Conservation (phyloP, 2,797 vertebrate genomes). For the Clangula hyemalis region DNA sequence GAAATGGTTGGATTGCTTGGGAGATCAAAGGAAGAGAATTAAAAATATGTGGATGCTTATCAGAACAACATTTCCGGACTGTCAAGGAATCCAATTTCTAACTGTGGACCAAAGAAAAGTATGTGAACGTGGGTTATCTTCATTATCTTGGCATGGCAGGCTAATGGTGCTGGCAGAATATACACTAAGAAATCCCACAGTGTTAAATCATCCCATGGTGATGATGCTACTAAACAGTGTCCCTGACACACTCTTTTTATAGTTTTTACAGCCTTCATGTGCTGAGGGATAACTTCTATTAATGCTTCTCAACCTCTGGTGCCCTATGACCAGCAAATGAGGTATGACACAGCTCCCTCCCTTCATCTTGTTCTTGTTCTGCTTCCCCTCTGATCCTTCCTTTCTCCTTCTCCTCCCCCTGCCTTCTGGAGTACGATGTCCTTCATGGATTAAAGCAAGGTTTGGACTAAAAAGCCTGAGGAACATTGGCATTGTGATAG, state of each 20-base stretch:
- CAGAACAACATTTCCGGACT: background rate
- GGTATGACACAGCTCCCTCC: background rate
- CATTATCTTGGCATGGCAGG: constrained; percentile 9
- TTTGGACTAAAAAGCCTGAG: rapidly evolving
- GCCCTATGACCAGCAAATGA: background rate
- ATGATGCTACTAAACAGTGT: background rate
- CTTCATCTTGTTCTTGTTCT: background rate
- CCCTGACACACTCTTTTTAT: background rate
- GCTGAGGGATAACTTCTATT: background rate
- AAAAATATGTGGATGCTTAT: constrained; percentile 57
- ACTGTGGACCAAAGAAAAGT: constrained; percentile 16
- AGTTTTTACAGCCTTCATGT: background rate
- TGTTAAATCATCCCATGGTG: background rate
- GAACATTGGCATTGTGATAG: background rate
- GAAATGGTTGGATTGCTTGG: constrained; percentile 51
- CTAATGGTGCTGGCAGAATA: constrained; percentile 19
- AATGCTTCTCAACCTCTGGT: background rate
- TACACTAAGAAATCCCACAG: background rate
- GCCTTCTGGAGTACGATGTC: background rate
- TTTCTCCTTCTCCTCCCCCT: background rate
- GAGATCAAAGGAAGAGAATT: constrained; percentile 55
- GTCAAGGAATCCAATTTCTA: constrained; percentile 24
- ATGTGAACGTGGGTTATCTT: constrained; percentile 51
- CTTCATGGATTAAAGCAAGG: background rate
- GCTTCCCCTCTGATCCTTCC: background rate